Evolutionary conservation across 1,140 invertebrate genomes (phyloP), one percentile per base, ranked within the genome.

Genomic region (Venustaconcha ellipsiformis): DNA sequence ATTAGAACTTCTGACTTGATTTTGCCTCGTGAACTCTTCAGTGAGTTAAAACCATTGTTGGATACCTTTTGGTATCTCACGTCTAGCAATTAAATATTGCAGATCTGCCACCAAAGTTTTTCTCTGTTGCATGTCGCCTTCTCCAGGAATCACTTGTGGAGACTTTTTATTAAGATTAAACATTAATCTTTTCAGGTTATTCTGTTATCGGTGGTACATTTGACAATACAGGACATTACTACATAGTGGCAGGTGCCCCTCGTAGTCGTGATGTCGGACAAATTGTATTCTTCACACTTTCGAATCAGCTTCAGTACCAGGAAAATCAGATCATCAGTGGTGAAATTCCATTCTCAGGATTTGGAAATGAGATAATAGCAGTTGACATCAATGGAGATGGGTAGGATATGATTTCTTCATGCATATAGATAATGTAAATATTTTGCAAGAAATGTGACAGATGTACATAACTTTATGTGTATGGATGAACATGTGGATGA

Each of bases 161-260:
- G 37, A 48, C 37, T 48, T 48, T 48, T 48, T n/a, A n/a, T n/a
- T n/a, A n/a, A n/a, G n/a, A n/a, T n/a, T n/a, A n/a, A n/a, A n/a
- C n/a, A 48, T 48, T 8, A 48, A 8, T 15, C 37, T 37, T 79
- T 82, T 18, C 57, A 85, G 84, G 84, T 64, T 85, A 82, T 69
- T 80, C 84, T 48, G 78, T 81, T 14, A 73, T 76, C 0, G 69
- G 79, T 67, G 84, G 84, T 14, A 81, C 65, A n/a, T 85, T 81
- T 80, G 82, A 83, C 59, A 69, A 63, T 18, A 71, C 82, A 1
- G 59, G 48, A 14, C 37, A 66, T n/a, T 72, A 75, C 78, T 96
- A 96, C 80, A 94, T 96, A n/a, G 97, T 96, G 66, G 96, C 98
- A 37, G 97, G 97, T 0, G 96, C 97, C 90, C 98, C 98, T 1